Evolutionary conservation across 2,888 invertebrate genomes (phyloP), one percentile per base, ranked within the genome.

Genomic region (Microctonus brassicae): DNA sequence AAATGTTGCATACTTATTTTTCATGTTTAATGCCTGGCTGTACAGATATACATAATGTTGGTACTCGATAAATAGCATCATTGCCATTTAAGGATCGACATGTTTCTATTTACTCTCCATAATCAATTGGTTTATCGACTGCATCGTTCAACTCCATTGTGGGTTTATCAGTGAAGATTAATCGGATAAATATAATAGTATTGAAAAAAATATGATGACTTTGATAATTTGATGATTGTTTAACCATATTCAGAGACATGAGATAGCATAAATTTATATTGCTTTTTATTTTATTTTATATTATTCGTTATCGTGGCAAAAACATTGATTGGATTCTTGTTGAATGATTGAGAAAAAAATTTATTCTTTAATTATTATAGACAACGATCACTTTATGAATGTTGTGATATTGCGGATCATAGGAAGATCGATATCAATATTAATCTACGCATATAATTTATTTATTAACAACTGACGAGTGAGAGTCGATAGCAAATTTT

Each of bases 1-100:
- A 84, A 78, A 83, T 81, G 6, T n/a, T 34, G 36, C 24, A 66
- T 39, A n/a, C 36, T 39, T n/a, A 34, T 10, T 20, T 34, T 13
- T 24, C 22, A 36, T 66, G 22, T 55, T 39, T n/a, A n/a, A 55
- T 66, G 20, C 24, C 9, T 36, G 5, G 13, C 9, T 20, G 20
- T 13, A 20, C 33, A 47, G 22, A 26, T 24, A 9, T 1, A 33
- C 24, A 47, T 13, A 24, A 17, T 34, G 13, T 17, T 13, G 7
- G 17, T 53, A 34, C 20, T 33, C n/a, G 6, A 24, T 47, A 22
- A 29, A 33, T 34, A 9, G 24, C 22, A 26, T 42, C 13, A 61
- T 34, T n/a, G 36, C 39, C 39, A 42, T 63, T 63, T 47, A 52
- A 26, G 47, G 29, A 17, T 2, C 7, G n/a, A 6, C 6, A 17